Percentiles rank a stretch among this genome's conserved stretches.
Conservation (phyloP, 2,113 vertebrate genomes). For the Corydoras sp. region DNA sequence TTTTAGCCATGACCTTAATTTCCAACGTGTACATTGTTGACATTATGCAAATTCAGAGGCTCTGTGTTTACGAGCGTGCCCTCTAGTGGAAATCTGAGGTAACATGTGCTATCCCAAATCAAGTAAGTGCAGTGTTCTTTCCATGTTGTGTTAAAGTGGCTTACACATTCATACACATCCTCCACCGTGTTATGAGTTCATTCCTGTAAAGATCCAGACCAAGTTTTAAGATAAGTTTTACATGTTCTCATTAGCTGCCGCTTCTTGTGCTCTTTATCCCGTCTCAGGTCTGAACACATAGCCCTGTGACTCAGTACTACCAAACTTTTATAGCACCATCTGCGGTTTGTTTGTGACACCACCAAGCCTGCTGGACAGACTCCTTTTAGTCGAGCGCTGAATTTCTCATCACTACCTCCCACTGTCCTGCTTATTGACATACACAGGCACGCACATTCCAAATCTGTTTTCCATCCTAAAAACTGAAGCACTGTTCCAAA, state of each 20-base stretch:
- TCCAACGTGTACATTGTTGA: no score
- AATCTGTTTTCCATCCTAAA: conserved; percentile 37
- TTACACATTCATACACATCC: no score
- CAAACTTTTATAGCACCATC: conserved; percentile 25
- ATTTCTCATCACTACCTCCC: conserved; percentile 18
- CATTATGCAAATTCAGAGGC: no score
- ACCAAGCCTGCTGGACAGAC: conserved; percentile 32
- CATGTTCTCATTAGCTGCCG: conserved; percentile 17
- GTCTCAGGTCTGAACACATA: conserved; percentile 5
- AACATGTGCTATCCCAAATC: no score
- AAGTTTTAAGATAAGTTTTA: no score
- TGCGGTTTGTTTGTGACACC: conserved; percentile 16
- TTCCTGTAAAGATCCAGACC: no score
- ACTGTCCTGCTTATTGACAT: neutral
- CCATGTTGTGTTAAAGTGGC: no score
- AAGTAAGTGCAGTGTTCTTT: no score
- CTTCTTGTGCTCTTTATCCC: conserved; percentile 14
- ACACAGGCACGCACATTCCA: conserved; percentile 9
- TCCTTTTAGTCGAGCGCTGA: conserved; percentile 12
- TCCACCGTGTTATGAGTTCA: no score
- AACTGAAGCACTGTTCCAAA: neutral
- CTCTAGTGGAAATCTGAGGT: no score
- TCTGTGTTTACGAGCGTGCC: no score
- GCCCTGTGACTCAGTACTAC: conserved; percentile 18
- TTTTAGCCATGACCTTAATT: no score